Conservation (phyloP, 2,113 vertebrate species). For the Hippopotamus amphibius region DNA sequence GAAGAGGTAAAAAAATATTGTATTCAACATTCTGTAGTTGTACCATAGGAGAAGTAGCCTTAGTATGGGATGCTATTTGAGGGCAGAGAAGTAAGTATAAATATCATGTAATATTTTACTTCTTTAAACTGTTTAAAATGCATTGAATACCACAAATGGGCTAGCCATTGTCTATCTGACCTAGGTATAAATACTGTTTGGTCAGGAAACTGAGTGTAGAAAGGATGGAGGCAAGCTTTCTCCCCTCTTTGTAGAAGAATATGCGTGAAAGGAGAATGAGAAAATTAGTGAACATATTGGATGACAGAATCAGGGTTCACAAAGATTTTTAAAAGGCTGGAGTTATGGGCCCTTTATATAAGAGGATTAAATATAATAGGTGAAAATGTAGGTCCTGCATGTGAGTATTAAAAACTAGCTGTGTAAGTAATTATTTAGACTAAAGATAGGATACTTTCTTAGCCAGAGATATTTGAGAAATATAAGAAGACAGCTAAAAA, state of each 20-base stretch:
- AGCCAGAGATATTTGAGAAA: conserved; percentile 51
- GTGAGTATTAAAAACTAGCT: conserved; percentile 17
- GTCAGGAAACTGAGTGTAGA: not conserved
- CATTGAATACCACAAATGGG: not conserved
- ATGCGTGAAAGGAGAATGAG: conserved; percentile 5
- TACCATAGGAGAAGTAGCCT: conserved; percentile 29
- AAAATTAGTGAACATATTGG: not conserved
- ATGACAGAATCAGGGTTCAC: not conserved
- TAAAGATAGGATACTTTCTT: conserved; percentile 53
- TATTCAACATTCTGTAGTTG: conserved; percentile 9
- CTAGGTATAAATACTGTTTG: not conserved
- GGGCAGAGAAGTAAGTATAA: not conserved
- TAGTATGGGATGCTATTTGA: conserved; percentile 7
- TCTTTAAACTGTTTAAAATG: conserved; percentile 47
- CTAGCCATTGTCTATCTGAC: not conserved
- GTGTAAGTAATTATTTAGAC: conserved; percentile 49
- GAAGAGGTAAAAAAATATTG: not conserved
- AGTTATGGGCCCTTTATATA: conserved; percentile 16
- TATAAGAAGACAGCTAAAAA: conserved; percentile 19
- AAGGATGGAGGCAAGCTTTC: not conserved
- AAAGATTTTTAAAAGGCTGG: conserved; percentile 32
- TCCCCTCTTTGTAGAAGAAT: not conserved
- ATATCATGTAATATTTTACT: not conserved
- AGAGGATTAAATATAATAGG: conserved; percentile 33
- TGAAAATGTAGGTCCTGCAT: conserved; percentile 16